Evolutionary conservation across 2,888 invertebrate species (phyloP).

Genomic region (Drosophila cracens): DNA sequence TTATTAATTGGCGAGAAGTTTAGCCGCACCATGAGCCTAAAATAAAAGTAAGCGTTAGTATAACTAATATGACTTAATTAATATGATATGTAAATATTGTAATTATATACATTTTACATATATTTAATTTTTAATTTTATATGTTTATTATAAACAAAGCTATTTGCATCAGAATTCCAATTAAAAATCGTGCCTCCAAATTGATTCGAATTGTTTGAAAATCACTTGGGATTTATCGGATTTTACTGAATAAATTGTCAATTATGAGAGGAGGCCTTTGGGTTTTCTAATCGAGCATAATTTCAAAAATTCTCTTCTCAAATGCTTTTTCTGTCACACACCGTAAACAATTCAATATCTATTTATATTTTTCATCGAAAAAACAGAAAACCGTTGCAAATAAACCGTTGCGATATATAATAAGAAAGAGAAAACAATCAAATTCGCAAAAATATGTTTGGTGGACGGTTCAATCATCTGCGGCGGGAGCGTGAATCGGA

Average conservation of each 20-base stretch:
- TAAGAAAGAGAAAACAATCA: neutral
- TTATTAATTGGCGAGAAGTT: neutral
- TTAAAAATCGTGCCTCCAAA: neutral
- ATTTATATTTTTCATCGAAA: neutral
- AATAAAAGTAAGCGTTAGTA: neutral
- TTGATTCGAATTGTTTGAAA: neutral
- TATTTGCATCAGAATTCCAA: neutral
- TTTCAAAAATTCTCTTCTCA: neutral
- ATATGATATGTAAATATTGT: neutral
- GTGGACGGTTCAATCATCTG: constrained; percentile 37
- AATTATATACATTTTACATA: too few relatives aligned
- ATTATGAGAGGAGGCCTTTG: neutral
- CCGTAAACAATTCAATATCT: neutral
- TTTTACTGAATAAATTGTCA: neutral
- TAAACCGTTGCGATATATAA: neutral
- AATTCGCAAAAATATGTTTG: constrained; percentile 41
- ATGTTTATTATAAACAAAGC: neutral
- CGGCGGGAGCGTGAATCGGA: constrained; percentile 41
- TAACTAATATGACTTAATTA: neutral
- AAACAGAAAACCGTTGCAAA: neutral
- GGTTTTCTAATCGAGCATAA: neutral
- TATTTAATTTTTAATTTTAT: neutral
- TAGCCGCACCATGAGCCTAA: neutral
- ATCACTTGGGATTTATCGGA: neutral
- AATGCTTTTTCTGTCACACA: neutral